A percentile compares a stretch with the other conserved stretches of the same genome.
Conservation (phyloP, 2,113 vertebrate genomes). For the Apistogramma diplotaenia region DNA sequence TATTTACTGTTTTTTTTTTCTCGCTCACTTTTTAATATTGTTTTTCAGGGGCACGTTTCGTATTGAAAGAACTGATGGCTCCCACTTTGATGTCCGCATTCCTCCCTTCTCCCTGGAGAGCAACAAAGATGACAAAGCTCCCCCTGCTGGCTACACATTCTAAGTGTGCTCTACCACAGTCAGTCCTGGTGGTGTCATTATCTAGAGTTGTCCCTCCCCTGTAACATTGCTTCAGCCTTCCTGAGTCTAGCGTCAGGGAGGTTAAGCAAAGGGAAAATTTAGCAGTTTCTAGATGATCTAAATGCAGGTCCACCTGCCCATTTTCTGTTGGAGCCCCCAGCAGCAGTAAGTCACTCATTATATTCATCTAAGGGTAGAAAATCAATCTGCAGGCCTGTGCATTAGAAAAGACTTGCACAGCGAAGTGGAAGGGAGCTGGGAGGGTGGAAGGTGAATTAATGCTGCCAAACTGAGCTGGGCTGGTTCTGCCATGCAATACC, state of each 20-base stretch:
- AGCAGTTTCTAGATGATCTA: conserved; percentile 15
- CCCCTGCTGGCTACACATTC: conserved; percentile 92
- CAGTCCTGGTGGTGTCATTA: not conserved
- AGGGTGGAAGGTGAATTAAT: not conserved
- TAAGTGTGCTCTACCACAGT: conserved; percentile 26
- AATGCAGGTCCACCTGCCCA: not conserved
- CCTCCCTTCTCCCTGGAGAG: conserved; percentile 98
- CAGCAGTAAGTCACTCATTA: not conserved
- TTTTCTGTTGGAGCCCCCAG: not conserved
- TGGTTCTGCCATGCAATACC: not conserved
- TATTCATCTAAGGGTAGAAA: not conserved
- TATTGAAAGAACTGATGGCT: conserved; percentile 93
- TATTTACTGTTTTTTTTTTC: not conserved
- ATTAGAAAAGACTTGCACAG: not conserved
- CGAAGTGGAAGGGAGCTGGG: not conserved
- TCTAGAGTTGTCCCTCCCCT: conserved; percentile 3
- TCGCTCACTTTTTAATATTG: not conserved
- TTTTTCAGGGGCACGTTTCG: conserved; percentile 91
- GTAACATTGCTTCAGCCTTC: conserved; percentile 16
- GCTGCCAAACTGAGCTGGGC: not conserved
- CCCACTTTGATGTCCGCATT: conserved; percentile 96
- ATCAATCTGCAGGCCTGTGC: not conserved
- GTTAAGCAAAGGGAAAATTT: conserved; percentile 2
- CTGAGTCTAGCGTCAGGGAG: not conserved
- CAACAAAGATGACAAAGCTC: conserved; percentile 98